These are phyloP conservation scores for Fistularia tabacaria DNA, from an alignment of 2,797 vertebrate genomes.

Conservation along the genomic window DNA sequence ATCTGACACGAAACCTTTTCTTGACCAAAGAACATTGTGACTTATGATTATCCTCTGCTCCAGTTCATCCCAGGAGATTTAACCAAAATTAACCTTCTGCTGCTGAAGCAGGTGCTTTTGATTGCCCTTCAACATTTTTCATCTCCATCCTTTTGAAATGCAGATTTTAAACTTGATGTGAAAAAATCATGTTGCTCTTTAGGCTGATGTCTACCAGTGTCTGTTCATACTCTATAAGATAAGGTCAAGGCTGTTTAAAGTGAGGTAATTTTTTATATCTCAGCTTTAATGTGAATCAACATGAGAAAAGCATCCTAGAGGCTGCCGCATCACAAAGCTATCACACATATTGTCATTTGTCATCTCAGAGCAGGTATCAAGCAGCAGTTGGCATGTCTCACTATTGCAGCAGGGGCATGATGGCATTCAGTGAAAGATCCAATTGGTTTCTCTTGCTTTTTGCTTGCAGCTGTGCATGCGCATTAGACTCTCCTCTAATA, in stretches of 20 bases:
- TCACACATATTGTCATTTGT: neutral
- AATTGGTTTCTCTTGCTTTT: no score
- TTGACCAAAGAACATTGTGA: conserved; percentile 37
- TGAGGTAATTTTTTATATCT: neutral
- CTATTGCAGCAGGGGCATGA: no score
- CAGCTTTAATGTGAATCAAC: neutral
- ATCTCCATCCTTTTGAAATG: conserved; percentile 21
- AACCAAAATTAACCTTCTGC: conserved; percentile 1
- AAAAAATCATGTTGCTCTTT: no score
- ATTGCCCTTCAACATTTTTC: conserved; percentile 31
- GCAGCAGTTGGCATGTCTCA: no score
- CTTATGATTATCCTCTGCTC: conserved; percentile 46
- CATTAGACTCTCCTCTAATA: no score
- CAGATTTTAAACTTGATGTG: no score
- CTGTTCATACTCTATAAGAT: neutral
- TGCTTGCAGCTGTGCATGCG: no score
- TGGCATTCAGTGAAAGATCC: no score
- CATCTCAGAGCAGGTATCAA: no score
- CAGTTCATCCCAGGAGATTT: conserved; percentile 32
- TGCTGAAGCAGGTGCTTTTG: conserved; percentile 34
- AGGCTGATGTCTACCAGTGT: no score
- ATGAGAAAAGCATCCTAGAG: neutral
- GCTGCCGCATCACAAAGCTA: no score
- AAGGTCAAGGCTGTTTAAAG: neutral
- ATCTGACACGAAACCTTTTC: conserved; percentile 2